Base-by-base conservation (phyloP, 1,140 invertebrate species). In the Trichoplusia ni region DNA sequence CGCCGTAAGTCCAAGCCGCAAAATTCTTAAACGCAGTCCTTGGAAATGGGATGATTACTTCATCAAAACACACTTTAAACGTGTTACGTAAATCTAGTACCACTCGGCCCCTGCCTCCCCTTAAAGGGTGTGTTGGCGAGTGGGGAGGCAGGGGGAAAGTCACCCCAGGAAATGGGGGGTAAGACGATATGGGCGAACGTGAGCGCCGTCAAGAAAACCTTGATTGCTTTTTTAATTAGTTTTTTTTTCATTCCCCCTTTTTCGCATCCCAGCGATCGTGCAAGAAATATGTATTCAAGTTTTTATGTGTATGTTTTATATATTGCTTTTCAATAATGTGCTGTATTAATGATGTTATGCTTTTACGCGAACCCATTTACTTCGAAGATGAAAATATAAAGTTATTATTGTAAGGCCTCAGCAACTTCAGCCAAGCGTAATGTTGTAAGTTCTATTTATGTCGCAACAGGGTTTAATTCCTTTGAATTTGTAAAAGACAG, bases 31-130 rank as follows among this genome's bases (percentile, higher is more conserved):
- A 81, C 85, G 86, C 73, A 86, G 84, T 82, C 79, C 81, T 68
- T 77, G 85, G 86, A 86, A 89, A 88, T 86, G 81, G 82, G 82
- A 89, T 87, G 86, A 90, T 90, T 90, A 88, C 86, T 90, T 90
- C 86, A 90, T 90, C 86, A 90, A 88, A 90, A 90, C 87, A 90
- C 85, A 90, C 87, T 90, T 90, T 90, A 90, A 90, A 86, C 84
- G 87, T 86, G 87, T 90, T 90, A 90, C 87, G 85, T 90, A 90
- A 90, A 90, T 90, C 87, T 88, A 89, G 86, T 89, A 85, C 85
- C 73, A 71, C 69, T 77, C 75, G 46, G 71, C 75, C 75, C 72
- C 56, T 18, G 64, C 73, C 69, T 68, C 79, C 82, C 76, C 67
- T 64, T 75, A 84, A 81, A 79, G 84, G 79, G 82, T 81, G 82